Evolutionary conservation across 2,797 vertebrate species (phyloP), one percentile per base, ranked within the genome.

Genomic region (Telmatherina bonti): DNA sequence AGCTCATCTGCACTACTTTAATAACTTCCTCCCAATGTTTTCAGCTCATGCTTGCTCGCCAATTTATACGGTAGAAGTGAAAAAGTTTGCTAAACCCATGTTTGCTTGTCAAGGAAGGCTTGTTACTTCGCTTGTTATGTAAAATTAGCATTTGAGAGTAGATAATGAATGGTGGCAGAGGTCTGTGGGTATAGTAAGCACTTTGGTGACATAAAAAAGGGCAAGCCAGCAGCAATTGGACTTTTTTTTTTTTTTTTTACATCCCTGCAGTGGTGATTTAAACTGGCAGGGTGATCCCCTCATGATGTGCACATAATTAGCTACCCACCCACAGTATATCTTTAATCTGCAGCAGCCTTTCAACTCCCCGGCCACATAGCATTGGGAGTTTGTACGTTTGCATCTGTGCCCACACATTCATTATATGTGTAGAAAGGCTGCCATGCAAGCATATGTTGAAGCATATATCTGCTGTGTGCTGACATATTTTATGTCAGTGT

Each of bases 261-360:
- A 67, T 70, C 57, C 70, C 74, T 78, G 62, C 63, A 60, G 41
- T 18, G 72, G 76, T 89, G 83, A 92, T 88, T 82, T 86, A 81
- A 92, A 81, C 81, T 86, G 85, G 81, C 85, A 89, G 78, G 43
- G 67, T 62, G 76, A 88, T 88, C 67, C 84, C 72, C 76, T 71
- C 78, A 83, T 90, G 84, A 90, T 83, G 81, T 74, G 85, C 53
- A 75, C 80, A 83, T 87, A 90, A 93, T 93, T 88, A 92, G 75
- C 81, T 59, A 79, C 79, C 86, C 78, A 84, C 81, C 81, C 35
- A 41, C 74, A 76, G 81, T 76, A 85, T 74, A 85, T 68, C 76
- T 88, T 88, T 89, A 91, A 91, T 91, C 76, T 86, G 52, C 66
- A 66, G 61, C 62, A 62, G 76, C 73, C 52, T 33, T 38, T 85